These are phyloP conservation scores for Drosophila eohydei DNA, from an alignment of 2,888 invertebrate species.

Conservation along the genomic window DNA sequence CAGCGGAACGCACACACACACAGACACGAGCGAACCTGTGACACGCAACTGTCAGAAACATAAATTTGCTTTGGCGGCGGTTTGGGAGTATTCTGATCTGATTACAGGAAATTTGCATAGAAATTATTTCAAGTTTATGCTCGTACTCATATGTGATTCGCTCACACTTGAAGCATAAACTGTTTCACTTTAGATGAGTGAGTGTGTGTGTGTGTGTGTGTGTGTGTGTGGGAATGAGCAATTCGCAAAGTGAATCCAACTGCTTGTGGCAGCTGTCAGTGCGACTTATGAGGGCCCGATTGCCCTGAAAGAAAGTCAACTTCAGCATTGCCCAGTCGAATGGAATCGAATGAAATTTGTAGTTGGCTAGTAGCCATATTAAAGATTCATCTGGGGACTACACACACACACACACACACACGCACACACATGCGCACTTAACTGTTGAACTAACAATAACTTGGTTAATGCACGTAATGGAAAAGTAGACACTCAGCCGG, in stretches of 20 bases:
- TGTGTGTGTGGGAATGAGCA: constrained; percentile 5
- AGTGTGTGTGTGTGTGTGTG: constrained; percentile 1
- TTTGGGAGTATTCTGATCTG: constrained; percentile 52
- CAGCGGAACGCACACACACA: background rate
- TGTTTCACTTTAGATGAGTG: constrained; percentile 65
- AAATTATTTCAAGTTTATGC: constrained; percentile 68
- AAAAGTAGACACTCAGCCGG: constrained; percentile 30
- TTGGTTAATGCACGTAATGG: constrained; percentile 54
- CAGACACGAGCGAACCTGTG: constrained; percentile 29
- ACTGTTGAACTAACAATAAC: constrained; percentile 40
- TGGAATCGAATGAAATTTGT: constrained; percentile 41
- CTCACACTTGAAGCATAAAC: constrained; percentile 48
- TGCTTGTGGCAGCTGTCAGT: constrained; percentile 72
- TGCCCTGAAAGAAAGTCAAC: constrained; percentile 22
- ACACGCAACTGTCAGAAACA: constrained; percentile 66
- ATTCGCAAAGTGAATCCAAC: constrained; percentile 8
- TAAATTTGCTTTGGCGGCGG: constrained; percentile 41
- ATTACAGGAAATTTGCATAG: constrained; percentile 74
- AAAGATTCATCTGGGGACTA: constrained; percentile 18
- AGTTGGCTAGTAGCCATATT: constrained; percentile 21
- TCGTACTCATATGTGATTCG: constrained; percentile 22
- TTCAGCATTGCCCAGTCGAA: constrained; percentile 17
- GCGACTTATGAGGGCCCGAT: constrained; percentile 42
- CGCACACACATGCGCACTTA: background rate
- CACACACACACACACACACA: background rate